A percentile compares a stretch with the other conserved stretches of the same genome.
phyloP scores from a whole-genome alignment of 1,140 invertebrate species.

The Ceratoteleas bidentatus region DNA sequence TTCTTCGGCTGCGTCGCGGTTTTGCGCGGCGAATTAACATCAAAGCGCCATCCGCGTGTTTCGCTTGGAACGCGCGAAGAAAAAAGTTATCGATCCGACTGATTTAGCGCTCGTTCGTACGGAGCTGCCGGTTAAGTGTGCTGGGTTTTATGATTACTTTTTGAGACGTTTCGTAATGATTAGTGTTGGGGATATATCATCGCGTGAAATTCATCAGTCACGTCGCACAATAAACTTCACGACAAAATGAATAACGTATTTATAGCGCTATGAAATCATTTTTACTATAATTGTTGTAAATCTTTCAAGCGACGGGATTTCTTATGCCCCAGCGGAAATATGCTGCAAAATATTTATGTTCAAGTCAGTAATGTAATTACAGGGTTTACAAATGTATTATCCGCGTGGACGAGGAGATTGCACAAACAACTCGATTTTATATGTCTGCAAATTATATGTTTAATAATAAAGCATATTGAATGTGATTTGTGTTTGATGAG shows the following conservation, averaged over 20 bases:
- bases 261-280: slow-evolving; percentile 15
- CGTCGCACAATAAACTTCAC: slow-evolving; percentile 2
- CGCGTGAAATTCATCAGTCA: not conserved
- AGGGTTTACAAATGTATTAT: slow-evolving; percentile 1
- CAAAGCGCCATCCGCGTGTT: not conserved
- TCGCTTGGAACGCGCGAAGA: no score
- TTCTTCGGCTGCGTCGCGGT: not conserved
- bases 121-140: not conserved
- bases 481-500: no score
- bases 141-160: not conserved
- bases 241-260: slow-evolving; percentile 4
- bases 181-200: slow-evolving; percentile 9
- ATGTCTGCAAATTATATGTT: not conserved
- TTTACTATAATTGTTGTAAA: slow-evolving; percentile 16
- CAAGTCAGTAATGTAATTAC: slow-evolving; percentile 2
- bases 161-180: not conserved
- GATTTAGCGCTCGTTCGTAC: no score
- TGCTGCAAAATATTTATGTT: slow-evolving; percentile 14
- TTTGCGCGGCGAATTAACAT: not conserved
- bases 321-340: slow-evolving; percentile 9
- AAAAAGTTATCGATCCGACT: no score
- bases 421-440: not conserved
- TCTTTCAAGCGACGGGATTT: slow-evolving; percentile 4
- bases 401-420: not conserved
- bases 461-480: no score